Evolutionary conservation across 2,888 invertebrate genomes (phyloP).

Genomic region (Megalurothrips usitatus): DNA sequence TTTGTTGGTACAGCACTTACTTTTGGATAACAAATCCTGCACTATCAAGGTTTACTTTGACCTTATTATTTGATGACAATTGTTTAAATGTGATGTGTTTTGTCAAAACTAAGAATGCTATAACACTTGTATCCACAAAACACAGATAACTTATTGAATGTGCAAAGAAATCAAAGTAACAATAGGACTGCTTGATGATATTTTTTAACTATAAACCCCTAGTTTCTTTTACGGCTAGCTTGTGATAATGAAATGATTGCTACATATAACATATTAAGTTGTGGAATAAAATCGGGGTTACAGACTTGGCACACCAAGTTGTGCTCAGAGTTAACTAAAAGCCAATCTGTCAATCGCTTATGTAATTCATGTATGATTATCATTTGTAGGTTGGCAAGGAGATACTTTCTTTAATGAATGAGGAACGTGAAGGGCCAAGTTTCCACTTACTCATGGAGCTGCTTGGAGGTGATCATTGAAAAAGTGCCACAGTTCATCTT

Average conservation of each 20-base stretch:
- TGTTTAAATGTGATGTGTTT: too few species aligned
- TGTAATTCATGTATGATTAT: slow-evolving; percentile 42
- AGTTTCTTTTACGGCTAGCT: slow-evolving; percentile 26
- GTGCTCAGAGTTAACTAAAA: slow-evolving; percentile 41
- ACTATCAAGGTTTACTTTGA: too few species aligned
- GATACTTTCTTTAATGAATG: slow-evolving; percentile 78
- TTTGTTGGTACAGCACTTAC: too few species aligned
- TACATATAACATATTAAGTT: slow-evolving; percentile 28
- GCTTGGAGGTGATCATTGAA: slow-evolving; percentile 81
- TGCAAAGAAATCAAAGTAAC: too few species aligned
- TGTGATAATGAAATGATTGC: neutral
- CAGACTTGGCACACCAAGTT: neutral
- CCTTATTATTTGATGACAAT: too few species aligned
- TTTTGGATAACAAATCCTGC: too few species aligned
- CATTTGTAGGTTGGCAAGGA: slow-evolving; percentile 82
- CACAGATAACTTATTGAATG: too few species aligned
- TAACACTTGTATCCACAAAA: too few species aligned
- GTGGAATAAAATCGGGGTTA: slow-evolving; percentile 33
- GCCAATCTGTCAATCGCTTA: slow-evolving; percentile 39
- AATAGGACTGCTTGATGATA: neutral
- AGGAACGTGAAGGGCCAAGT: slow-evolving; percentile 83
- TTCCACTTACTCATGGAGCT: slow-evolving; percentile 96
- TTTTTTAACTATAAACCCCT: slow-evolving; percentile 29
- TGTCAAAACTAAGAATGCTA: too few species aligned
- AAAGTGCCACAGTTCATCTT: neutral